Conservation (phyloP, 2,797 vertebrate species). For the Apodemus agrarius region DNA sequence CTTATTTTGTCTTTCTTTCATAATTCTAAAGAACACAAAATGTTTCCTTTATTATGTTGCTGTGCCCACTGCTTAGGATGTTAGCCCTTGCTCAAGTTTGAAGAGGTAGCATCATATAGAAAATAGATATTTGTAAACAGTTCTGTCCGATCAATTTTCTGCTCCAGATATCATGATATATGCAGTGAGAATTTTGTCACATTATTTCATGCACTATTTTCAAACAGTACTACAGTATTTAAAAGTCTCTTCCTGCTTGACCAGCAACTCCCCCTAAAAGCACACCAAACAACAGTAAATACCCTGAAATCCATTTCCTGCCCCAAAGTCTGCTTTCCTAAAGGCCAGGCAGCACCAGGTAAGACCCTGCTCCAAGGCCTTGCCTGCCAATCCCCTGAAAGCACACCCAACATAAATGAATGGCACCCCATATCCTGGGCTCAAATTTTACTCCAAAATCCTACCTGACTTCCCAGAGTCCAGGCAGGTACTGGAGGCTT, state of each 20-base stretch:
- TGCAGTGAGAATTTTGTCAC: slow-evolving; percentile 14
- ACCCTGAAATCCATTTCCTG: background rate
- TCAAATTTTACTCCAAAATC: background rate
- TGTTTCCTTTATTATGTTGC: background rate
- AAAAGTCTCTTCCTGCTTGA: background rate
- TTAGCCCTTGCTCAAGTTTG: background rate
- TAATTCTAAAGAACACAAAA: background rate
- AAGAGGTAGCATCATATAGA: background rate
- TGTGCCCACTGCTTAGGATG: background rate
- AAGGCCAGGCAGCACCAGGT: background rate
- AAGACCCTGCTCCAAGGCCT: background rate
- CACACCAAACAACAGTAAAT: background rate
- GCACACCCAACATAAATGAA: background rate
- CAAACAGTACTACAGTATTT: slow-evolving; percentile 19
- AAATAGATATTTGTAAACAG: background rate
- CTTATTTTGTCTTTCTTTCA: slow-evolving; percentile 39
- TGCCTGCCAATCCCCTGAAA: background rate
- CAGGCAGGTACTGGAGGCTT: background rate
- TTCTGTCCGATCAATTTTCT: background rate
- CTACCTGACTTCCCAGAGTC: background rate
- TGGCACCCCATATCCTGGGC: background rate
- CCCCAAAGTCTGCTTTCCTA: background rate
- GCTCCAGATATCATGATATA: background rate
- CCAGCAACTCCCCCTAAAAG: background rate
- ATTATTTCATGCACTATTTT: background rate